Base-by-base conservation (phyloP, 2,888 invertebrate genomes). In the Lasioglossum lativentre region DNA sequence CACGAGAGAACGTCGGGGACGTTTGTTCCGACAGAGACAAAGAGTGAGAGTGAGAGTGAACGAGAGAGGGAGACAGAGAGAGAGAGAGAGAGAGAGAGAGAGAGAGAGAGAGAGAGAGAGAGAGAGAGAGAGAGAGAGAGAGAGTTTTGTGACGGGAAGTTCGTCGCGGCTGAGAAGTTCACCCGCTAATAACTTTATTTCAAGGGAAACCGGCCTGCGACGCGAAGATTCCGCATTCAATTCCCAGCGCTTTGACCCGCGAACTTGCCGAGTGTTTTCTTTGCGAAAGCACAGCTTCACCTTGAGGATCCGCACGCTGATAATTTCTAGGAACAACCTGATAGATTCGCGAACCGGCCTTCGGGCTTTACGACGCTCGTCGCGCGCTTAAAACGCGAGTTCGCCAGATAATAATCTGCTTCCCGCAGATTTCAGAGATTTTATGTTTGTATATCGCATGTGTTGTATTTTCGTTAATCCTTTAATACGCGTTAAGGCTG, bases 171-270 rank as follows among this genome's bases (percentile, higher is more conserved):
- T 52, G 52, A 52, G 23, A 63, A 63, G 27, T 63, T 63, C 30
- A 23, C 63, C 63, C 30, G 63, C 30, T 63, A 27, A 68, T 79
- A 70, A 70, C 79, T 79, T 74, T 59, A 78, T 52, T n/a, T 34
- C 10, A 52, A 40, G 63, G 27, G 16, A 27, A 27, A 30, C 27
- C 30, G 30, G 63, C 63, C 8, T 63, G 27, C 27, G 59, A 59
- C 14, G 59, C 59, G 30, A 63, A 63, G 30, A 30, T 63, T 16
- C 30, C 63, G 30, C 30, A 63, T 63, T 63, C 63, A 63, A 63
- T 63, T 63, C 27, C 63, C 27, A 27, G 30, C 63, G 63, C 68
- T 68, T 30, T 27, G 63, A 63, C 30, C 63, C 16, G 30, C 63
- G 30, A 63, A 27, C 27, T 63, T 63, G 63, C 30, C 27, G 14